Base-by-base conservation (phyloP, 2,797 vertebrate species). In the Eidolon dupreanum region DNA sequence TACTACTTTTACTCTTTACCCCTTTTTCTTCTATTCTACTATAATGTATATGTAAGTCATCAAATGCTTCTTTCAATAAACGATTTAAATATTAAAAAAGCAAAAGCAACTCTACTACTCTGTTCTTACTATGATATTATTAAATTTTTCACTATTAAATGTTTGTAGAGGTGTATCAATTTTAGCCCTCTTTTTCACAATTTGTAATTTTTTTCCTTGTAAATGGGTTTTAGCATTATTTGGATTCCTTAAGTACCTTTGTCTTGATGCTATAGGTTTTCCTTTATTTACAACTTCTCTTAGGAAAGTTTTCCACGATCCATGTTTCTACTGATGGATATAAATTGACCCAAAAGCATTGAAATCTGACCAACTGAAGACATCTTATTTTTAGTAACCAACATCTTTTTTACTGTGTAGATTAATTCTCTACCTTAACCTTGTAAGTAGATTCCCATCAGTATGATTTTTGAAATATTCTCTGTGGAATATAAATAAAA, bases 191-290 rank as follows among this genome's bases (percentile, higher is more conserved):
- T 74, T 93, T 81, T 36, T 83, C 49, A 59, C 10, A 78, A 59
- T 78, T 74, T 96, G 9, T 95, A 78, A 92, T 84, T 55, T 38
- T n/a, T 92, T 79, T 91, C 77, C n/a, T 88, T 46, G 31, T 75
- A 81, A 90, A 51, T 65, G 53, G 31, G 22, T 82, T 79, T 53
- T 75, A 70, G 4, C 19, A 71, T 63, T 82, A 36, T 33, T 90
- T 36, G 36, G 31, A 49, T 36, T 71, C 28, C 31, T 86, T 51
- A 85, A 82, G 10, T 66, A 51, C 6, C 46, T 95, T 91, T 93
- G 22, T 87, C 83, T 79, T 78, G 12, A 83, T 88, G 57, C 31
- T 53, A 12, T 20, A 77, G 53, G 5, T 81, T 70, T 97, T 95
- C 13, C 55, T 94, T 93, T 11, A 43, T 61, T 73, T 81, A 65